Conservation (phyloP, 2,888 invertebrate genomes). For the Tubulanus polymorphus region DNA sequence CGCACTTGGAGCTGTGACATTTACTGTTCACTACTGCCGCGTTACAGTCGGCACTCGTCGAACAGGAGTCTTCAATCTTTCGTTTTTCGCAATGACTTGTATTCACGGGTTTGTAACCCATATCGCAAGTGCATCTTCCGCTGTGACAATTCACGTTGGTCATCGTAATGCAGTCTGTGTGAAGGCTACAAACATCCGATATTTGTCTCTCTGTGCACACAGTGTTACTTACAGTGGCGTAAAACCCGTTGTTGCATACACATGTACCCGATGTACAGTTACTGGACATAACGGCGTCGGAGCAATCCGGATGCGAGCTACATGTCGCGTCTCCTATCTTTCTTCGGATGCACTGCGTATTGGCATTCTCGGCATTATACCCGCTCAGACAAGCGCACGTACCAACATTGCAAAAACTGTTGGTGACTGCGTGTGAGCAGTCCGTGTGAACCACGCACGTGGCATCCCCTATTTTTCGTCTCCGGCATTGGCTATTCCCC, state of each 20-base stretch:
- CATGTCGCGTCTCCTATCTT: constrained; percentile 24
- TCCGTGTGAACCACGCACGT: constrained; percentile 6
- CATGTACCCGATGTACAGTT: constrained; percentile 20
- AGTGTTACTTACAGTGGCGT: constrained; percentile 11
- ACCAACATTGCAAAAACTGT: not conserved
- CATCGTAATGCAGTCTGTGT: constrained; percentile 22
- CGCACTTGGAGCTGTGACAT: constrained; percentile 19
- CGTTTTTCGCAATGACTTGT: not conserved
- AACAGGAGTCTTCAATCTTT: constrained; percentile 1
- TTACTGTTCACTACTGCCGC: constrained; percentile 23
- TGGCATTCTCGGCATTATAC: not conserved
- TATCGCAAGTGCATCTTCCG: constrained; percentile 15
- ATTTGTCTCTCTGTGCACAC: constrained; percentile 18
- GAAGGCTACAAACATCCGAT: constrained; percentile 18
- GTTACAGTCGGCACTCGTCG: constrained; percentile 23
- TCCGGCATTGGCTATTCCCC: constrained; percentile 5
- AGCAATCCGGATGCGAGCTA: constrained; percentile 21
- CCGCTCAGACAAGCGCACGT: constrained; percentile 9
- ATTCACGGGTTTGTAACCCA: constrained; percentile 12
- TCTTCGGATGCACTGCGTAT: constrained; percentile 11
- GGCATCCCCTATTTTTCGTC: constrained; percentile 14
- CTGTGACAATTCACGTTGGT: constrained; percentile 14
- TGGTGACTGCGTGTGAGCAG: constrained; percentile 5
- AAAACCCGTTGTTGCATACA: constrained; percentile 17
- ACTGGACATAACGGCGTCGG: constrained; percentile 19